A percentile compares a stretch with the other conserved stretches of the same genome.
Evolutionary conservation across 2,888 invertebrate species (phyloP).

Genomic region (Drosophila lacicola): DNA sequence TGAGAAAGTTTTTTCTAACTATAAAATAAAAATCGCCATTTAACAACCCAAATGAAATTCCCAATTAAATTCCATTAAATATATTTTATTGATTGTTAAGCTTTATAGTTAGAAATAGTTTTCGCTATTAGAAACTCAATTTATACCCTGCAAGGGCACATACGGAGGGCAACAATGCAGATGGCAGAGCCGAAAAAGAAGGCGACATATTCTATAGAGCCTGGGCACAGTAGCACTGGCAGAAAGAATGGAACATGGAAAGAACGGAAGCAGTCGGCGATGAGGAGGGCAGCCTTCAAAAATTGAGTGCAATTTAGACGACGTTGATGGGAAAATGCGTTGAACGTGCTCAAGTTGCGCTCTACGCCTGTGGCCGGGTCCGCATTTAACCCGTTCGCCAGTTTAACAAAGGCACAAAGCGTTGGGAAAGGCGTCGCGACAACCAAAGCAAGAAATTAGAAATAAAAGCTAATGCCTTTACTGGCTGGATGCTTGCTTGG

Average conservation of each 20-base stretch:
- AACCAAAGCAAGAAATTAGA: conserved; percentile 57
- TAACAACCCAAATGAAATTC: no score
- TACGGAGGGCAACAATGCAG: conserved; percentile 60
- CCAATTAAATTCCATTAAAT: background rate
- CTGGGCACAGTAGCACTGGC: conserved; percentile 12
- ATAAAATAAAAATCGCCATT: no score
- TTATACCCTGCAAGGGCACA: conserved; percentile 40
- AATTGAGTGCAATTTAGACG: conserved; percentile 81
- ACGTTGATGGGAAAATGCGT: conserved; percentile 78
- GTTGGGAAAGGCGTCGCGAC: conserved; percentile 25
- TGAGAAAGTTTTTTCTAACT: no score
- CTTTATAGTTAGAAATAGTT: conserved; percentile 7
- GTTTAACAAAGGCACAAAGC: conserved; percentile 62
- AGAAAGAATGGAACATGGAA: conserved; percentile 36
- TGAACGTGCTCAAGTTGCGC: conserved; percentile 82
- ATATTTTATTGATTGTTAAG: no score
- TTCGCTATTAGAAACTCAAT: conserved; percentile 11
- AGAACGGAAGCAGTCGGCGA: conserved; percentile 50
- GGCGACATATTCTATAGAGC: conserved; percentile 51
- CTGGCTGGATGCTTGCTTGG: conserved; percentile 4
- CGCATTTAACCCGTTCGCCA: conserved; percentile 71
- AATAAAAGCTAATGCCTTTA: conserved; percentile 35
- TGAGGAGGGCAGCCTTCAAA: conserved; percentile 73
- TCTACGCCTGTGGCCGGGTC: conserved; percentile 52
- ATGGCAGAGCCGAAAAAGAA: conserved; percentile 45